These are phyloP conservation scores for Flexamia atlantica DNA, from an alignment of 2,888 invertebrate genomes.

Conservation along the genomic window DNA sequence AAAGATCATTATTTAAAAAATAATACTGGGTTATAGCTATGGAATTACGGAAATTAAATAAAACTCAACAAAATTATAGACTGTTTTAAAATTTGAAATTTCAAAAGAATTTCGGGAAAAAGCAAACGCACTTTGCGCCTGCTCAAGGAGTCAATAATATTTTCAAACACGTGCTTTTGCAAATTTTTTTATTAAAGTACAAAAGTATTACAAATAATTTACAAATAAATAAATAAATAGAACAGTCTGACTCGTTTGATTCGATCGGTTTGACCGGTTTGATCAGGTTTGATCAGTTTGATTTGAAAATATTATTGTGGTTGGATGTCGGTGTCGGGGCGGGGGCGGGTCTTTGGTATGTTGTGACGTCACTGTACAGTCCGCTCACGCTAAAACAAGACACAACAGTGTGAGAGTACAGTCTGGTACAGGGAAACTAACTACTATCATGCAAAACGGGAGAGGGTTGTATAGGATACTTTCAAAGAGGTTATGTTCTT, in stretches of 20 bases:
- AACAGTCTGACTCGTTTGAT: constrained; percentile 63
- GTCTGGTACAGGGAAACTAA: constrained; percentile 1
- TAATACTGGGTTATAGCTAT: too few relatives aligned
- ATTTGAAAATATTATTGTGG: constrained; percentile 68
- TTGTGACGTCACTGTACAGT: constrained; percentile 51
- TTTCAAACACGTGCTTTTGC: constrained; percentile 62
- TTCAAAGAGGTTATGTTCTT: too few relatives aligned
- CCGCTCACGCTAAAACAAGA: constrained; percentile 63
- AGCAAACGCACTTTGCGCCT: constrained; percentile 5
- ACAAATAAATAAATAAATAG: constrained; percentile 66
- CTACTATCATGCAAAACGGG: too few relatives aligned
- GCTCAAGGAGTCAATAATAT: constrained; percentile 64
- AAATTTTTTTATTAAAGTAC: constrained; percentile 63
- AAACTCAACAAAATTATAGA: neutral
- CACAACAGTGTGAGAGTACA: constrained; percentile 41
- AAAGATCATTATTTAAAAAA: too few relatives aligned
- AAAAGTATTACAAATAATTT: constrained; percentile 65
- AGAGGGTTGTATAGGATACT: too few relatives aligned
- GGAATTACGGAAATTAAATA: too few relatives aligned
- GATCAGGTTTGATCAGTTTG: too few relatives aligned
- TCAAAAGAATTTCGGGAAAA: constrained; percentile 44
- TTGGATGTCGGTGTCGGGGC: constrained; percentile 8
- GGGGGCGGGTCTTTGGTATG: constrained; percentile 59
- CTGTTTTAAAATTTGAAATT: neutral
- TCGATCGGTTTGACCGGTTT: too few relatives aligned